Evolutionary conservation across 2,888 invertebrate species (phyloP).

Genomic region (Plebejus argus): DNA sequence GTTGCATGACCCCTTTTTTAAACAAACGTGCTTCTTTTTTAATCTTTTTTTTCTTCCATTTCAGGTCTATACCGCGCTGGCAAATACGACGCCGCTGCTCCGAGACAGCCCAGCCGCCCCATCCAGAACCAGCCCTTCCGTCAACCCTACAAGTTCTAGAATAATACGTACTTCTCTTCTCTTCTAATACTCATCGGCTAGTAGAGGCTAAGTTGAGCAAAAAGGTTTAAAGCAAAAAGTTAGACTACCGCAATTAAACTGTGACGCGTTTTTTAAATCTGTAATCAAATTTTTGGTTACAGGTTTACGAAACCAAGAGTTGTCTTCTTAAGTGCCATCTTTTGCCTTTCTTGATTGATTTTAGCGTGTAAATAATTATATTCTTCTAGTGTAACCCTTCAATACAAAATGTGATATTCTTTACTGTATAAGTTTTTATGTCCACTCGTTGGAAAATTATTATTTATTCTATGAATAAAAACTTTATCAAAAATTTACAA

Average conservation of each 20-base stretch:
- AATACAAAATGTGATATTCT: slow-evolving; percentile 34
- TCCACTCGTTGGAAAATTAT: slow-evolving; percentile 45
- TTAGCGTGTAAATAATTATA: background rate
- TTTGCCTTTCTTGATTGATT: background rate
- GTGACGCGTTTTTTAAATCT: background rate
- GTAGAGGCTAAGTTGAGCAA: slow-evolving; percentile 26
- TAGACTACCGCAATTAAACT: background rate
- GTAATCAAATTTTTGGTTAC: slow-evolving; percentile 19
- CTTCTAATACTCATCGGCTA: slow-evolving; percentile 26
- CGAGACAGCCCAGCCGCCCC: slow-evolving; percentile 57
- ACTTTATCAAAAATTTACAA: slow-evolving; percentile 44
- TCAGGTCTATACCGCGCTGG: slow-evolving; percentile 74
- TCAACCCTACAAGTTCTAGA: slow-evolving; percentile 70
- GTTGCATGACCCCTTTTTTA: too few species aligned
- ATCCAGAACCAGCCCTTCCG: slow-evolving; percentile 53
- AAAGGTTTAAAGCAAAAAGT: background rate
- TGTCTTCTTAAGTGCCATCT: slow-evolving; percentile 5
- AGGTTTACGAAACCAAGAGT: slow-evolving; percentile 1
- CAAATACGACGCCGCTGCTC: slow-evolving; percentile 62
- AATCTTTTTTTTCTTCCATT: slow-evolving; percentile 46
- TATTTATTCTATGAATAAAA: slow-evolving; percentile 77
- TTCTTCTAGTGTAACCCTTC: slow-evolving; percentile 17
- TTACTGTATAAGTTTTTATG: slow-evolving; percentile 41
- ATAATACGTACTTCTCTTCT: slow-evolving; percentile 29
- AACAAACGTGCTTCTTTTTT: too few species aligned